These are phyloP conservation scores for Halocaridina rubra DNA, from an alignment of 2,888 invertebrate genomes.

Conservation along the genomic window DNA sequence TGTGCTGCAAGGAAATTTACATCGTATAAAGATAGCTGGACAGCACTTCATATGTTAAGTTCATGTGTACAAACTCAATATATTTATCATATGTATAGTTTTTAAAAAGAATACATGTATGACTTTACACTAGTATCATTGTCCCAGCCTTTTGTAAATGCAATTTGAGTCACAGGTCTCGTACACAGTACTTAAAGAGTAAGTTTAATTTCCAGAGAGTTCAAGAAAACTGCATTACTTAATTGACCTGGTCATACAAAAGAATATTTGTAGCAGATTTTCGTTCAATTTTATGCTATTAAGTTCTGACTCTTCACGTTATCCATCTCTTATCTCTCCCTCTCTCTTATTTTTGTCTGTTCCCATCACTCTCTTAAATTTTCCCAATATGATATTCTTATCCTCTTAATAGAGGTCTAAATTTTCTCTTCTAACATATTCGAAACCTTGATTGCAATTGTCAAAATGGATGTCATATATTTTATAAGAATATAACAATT, in stretches of 20 bases:
- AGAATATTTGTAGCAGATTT: background rate
- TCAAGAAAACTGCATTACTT: background rate
- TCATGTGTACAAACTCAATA: constrained; percentile 4
- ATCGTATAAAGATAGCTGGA: background rate
- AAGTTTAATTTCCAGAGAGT: background rate
- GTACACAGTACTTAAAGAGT: background rate
- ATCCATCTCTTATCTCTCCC: too few relatives aligned
- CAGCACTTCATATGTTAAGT: background rate
- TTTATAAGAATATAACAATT: too few relatives aligned
- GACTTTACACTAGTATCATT: background rate
- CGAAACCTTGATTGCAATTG: too few relatives aligned
- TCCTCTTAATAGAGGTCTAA: too few relatives aligned
- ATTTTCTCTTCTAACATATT: too few relatives aligned
- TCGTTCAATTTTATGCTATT: too few relatives aligned
- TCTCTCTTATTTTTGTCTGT: too few relatives aligned
- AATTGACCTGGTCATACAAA: background rate
- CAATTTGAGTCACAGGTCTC: background rate
- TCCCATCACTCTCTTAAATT: too few relatives aligned
- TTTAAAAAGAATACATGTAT: background rate
- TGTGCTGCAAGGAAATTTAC: background rate
- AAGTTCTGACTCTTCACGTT: too few relatives aligned
- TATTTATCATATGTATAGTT: background rate
- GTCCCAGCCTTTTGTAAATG: background rate
- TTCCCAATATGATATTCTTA: too few relatives aligned
- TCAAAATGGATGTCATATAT: too few relatives aligned